Evolutionary conservation across 2,888 invertebrate genomes (phyloP), one percentile per base, ranked within the genome.

Genomic region (Cataglyphis cursor): DNA sequence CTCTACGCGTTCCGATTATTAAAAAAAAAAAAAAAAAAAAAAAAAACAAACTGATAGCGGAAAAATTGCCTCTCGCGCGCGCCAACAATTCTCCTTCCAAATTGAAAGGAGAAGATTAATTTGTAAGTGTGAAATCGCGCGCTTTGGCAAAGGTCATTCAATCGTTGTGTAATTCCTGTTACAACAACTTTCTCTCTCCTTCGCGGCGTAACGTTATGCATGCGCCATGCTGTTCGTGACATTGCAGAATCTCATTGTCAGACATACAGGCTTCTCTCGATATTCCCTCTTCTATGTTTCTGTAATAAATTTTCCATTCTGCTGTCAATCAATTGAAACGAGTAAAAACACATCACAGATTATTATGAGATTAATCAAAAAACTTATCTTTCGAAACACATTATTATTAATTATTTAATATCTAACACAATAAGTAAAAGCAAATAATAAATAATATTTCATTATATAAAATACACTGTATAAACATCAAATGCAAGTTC

Each of bases 101-200:
- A 80, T 81, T 31, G 31, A 64, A 81, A 24, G 62, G 41, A 54
- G 64, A 73, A 21, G 59, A 59, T 78, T 68, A 70, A 80, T 70
- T 70, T 48, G 72, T 8, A n/a, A 59, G 78, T 44, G 44, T 70
- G 31, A 80, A 70, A 59, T 70, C 54, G 44, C 41, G 41, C 12
- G 18, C n/a, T 9, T 70, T 44, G 59, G 70, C 44, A 59, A 80
- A 44, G 44, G 44, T 59, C 59, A 59, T 48, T 80, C 78, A 59
- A 70, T 41, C 31, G 35, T 76, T 70, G 59, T 41, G 65, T 70
- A 70, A 80, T 70, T 61, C 24, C 44, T 59, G 72, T 80, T 70
- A 70, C 59, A 44, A 44, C 70, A 48, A 48, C 78, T 35, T 68
- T 48, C 72, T 44, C 78, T 59, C 57, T 68, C 59, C 59, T 21